Evolutionary conservation across 2,888 invertebrate species (phyloP).

Genomic region (Gortyna flavago): DNA sequence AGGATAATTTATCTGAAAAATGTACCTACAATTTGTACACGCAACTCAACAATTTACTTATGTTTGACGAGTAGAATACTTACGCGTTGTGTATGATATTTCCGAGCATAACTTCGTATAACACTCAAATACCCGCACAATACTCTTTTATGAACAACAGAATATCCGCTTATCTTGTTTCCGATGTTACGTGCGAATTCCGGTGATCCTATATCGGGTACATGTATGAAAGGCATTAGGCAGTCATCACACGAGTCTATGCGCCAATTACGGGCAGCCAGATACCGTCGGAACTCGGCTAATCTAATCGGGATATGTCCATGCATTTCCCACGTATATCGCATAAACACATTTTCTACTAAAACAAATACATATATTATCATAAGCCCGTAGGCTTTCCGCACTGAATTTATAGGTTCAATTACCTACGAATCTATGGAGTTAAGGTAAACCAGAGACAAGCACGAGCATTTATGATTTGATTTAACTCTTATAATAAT

Average conservation of each 20-base stretch:
- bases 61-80: conserved; percentile 3
- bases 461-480: conserved; percentile 1
- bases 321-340: conserved; percentile 37
- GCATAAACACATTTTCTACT: conserved; percentile 28
- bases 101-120: conserved; percentile 22
- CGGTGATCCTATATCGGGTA: conserved; percentile 16
- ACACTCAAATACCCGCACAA: conserved; percentile 14
- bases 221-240: conserved; percentile 38
- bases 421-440: conserved; percentile 12
- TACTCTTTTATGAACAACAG: conserved; percentile 21
- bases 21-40: neutral
- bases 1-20: neutral
- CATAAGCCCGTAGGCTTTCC: neutral
- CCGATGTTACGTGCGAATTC: conserved; percentile 38
- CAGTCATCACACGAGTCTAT: conserved; percentile 47
- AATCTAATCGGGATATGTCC: conserved; percentile 49
- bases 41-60: neutral
- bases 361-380: conserved; percentile 6
- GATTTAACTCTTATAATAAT: conserved; percentile 14
- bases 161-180: conserved; percentile 46
- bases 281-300: conserved; percentile 26
- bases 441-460: conserved; percentile 4
- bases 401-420: conserved; percentile 6
- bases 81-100: conserved; percentile 14
- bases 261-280: conserved; percentile 37